A percentile compares a stretch with the other conserved stretches of the same genome.
Conservation (phyloP, 53 echinoderm and acorn worm genomes). For the Crossaster papposus region DNA sequence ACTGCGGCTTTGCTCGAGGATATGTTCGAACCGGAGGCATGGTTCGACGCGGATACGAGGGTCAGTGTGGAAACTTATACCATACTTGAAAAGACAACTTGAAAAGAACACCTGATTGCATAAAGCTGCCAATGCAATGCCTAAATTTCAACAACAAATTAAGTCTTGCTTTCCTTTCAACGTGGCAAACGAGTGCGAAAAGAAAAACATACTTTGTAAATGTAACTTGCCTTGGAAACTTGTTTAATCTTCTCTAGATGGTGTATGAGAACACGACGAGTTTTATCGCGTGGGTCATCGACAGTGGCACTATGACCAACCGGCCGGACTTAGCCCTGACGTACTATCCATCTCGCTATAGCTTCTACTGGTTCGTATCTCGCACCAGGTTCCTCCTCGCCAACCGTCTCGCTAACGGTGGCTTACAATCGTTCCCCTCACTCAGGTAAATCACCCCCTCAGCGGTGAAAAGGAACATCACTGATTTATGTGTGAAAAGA, state of each 20-base stretch:
- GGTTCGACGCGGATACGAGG: conserved; percentile 45
- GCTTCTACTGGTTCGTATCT: conserved; percentile 59
- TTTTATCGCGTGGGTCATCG: conserved; percentile 55
- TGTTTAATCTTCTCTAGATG: neutral
- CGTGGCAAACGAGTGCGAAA: too few relatives aligned
- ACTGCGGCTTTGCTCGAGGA: conserved; percentile 38
- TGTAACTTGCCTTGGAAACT: neutral
- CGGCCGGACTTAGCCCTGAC: conserved; percentile 59
- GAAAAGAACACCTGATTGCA: too few relatives aligned
- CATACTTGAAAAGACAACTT: too few relatives aligned
- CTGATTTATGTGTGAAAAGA: too few relatives aligned
- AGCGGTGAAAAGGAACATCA: too few relatives aligned
- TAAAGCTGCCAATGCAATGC: too few relatives aligned
- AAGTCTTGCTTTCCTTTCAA: too few relatives aligned
- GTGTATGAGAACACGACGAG: conserved; percentile 58
- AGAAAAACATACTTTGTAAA: neutral
- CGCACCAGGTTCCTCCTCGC: conserved; percentile 55
- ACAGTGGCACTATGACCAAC: conserved; percentile 24
- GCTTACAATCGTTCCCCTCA: conserved; percentile 7
- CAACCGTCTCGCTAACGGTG: neutral
- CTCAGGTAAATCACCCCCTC: conserved; percentile 12
- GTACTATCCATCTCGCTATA: conserved; percentile 61
- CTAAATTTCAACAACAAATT: too few relatives aligned
- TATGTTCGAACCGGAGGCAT: conserved; percentile 10
- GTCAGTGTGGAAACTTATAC: conserved; percentile 7